Percentiles rank a stretch among this genome's conserved stretches.
Conservation (phyloP, 2,888 invertebrate genomes). For the Hirtodrosophila duncani region DNA sequence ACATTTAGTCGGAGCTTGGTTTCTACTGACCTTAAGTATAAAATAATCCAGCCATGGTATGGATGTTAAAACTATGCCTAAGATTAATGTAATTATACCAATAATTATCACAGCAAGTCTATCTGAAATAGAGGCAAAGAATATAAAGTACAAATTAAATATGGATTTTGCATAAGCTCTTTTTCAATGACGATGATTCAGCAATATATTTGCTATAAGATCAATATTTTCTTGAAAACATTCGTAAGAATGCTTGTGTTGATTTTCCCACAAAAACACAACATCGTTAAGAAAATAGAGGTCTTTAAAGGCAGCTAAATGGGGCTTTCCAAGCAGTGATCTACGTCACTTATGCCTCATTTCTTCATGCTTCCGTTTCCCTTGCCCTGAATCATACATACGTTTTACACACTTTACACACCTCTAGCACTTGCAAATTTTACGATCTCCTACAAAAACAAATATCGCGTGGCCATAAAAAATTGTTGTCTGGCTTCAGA, state of each 20-base stretch:
- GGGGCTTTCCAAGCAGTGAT: too few species aligned
- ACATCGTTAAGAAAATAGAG: too few species aligned
- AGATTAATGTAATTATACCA: slow-evolving; percentile 88
- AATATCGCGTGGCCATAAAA: too few species aligned
- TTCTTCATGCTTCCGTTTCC: slow-evolving; percentile 19
- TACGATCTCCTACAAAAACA: too few species aligned
- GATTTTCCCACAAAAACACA: too few species aligned
- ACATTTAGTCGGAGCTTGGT: background rate
- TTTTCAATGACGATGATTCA: background rate
- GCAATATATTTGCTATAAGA: too few species aligned
- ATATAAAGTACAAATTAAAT: slow-evolving; percentile 4
- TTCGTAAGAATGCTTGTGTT: too few species aligned
- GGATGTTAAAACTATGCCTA: slow-evolving; percentile 89
- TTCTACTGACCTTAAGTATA: slow-evolving; percentile 85
- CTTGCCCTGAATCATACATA: too few species aligned
- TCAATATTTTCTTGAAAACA: background rate
- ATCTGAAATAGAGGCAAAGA: slow-evolving; percentile 88
- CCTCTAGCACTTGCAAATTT: background rate
- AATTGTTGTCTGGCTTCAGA: too few species aligned
- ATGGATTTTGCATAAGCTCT: background rate
- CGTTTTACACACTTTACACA: slow-evolving; percentile 40
- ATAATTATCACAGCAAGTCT: slow-evolving; percentile 88
- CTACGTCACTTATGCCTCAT: slow-evolving; percentile 8
- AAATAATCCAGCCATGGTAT: slow-evolving; percentile 93
- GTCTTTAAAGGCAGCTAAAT: too few species aligned